Percentiles rank a stretch among this genome's conserved stretches.
phyloP scores from a whole-genome alignment of 1,140 invertebrate species.

The Proales similis region DNA sequence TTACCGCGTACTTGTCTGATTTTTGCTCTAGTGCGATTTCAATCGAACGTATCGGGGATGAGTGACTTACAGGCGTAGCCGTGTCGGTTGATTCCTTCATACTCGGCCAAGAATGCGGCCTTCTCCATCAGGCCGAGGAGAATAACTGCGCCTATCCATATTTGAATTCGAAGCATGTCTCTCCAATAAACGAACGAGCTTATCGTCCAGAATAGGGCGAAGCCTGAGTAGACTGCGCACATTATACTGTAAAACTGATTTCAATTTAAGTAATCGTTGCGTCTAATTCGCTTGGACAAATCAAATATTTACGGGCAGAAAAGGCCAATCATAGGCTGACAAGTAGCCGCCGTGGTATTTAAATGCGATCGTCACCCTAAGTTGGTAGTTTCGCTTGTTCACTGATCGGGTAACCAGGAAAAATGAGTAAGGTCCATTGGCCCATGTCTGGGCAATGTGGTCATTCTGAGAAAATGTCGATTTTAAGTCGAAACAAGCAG shows the following conservation, averaged over 20 bases:
- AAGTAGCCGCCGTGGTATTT: constrained; percentile 63
- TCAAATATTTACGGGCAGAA: constrained; percentile 58
- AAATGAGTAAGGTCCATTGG: constrained; percentile 55
- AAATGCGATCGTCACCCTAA: constrained; percentile 51
- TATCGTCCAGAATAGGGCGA: constrained; percentile 73
- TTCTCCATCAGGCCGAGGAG: constrained; percentile 65
- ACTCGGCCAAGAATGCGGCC: constrained; percentile 82
- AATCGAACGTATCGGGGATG: neutral
- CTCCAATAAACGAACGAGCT: constrained; percentile 78
- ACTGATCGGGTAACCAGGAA: constrained; percentile 46
- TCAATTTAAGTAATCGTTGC: constrained; percentile 39
- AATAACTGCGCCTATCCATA: constrained; percentile 85
- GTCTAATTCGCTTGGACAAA: neutral
- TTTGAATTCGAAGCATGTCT: constrained; percentile 82
- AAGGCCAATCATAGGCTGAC: constrained; percentile 67
- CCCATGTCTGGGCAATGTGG: constrained; percentile 42
- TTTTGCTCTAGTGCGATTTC: neutral
- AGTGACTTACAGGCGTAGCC: constrained; percentile 57
- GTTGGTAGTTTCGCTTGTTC: constrained; percentile 5
- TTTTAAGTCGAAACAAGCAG: constrained; percentile 1
- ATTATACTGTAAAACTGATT: constrained; percentile 78
- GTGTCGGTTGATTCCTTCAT: constrained; percentile 68
- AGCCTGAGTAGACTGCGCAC: constrained; percentile 74
- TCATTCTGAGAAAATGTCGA: constrained; percentile 1
- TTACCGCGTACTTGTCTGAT: constrained; percentile 46